Conservation (phyloP, 2,888 invertebrate species). For the Chrysotoxum bicinctum region DNA sequence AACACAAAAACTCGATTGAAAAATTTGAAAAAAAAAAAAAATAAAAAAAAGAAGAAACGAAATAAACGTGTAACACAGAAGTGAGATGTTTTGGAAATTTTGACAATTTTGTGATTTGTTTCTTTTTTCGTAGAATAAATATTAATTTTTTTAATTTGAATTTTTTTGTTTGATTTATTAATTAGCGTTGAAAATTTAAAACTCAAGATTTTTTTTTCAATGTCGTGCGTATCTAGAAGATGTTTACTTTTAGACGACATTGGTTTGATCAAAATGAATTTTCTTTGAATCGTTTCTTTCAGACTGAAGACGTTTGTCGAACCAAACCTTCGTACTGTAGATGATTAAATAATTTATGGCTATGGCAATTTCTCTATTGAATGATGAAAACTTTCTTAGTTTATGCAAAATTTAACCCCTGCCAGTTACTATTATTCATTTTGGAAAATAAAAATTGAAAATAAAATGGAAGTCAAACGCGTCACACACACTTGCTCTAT, state of each 20-base stretch:
- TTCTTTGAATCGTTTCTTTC: not conserved
- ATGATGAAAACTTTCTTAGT: too few relatives aligned
- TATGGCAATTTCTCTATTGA: too few relatives aligned
- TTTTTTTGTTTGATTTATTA: constrained; percentile 51
- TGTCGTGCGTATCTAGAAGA: constrained; percentile 24
- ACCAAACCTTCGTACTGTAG: too few relatives aligned
- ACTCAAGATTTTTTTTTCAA: constrained; percentile 45
- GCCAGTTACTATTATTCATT: too few relatives aligned
- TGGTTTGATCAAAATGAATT: not conserved
- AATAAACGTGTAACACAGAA: constrained; percentile 71
- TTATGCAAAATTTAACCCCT: too few relatives aligned
- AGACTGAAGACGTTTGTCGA: too few relatives aligned
- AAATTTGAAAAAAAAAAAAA: not conserved
- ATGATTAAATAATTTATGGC: too few relatives aligned
- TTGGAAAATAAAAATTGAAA: too few relatives aligned
- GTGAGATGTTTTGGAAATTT: constrained; percentile 72
- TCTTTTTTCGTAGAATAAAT: constrained; percentile 73
- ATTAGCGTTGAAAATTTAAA: constrained; percentile 49
- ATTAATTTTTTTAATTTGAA: constrained; percentile 62
- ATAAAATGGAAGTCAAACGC: too few relatives aligned
- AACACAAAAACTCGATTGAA: constrained; percentile 52
- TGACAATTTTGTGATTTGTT: constrained; percentile 50
- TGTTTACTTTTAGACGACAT: not conserved
- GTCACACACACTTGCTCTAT: too few relatives aligned
- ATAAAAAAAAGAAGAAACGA: too few relatives aligned